phyloP scores from a whole-genome alignment of 2,888 invertebrate species.

The Alentia gelatinosa region DNA sequence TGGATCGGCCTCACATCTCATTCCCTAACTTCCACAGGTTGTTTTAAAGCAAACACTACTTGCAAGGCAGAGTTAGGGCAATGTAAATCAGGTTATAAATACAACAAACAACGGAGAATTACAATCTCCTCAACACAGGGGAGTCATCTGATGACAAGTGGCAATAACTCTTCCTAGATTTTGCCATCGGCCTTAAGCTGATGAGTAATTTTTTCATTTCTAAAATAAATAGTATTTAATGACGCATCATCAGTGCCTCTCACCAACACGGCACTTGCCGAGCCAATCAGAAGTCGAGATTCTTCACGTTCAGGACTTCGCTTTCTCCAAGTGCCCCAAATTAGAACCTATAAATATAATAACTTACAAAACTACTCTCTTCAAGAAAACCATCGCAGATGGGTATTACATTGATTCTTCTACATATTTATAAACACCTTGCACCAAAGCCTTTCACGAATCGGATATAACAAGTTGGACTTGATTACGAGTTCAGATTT shows the following conservation, averaged over 20 bases:
- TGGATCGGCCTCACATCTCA: no score
- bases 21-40: neutral
- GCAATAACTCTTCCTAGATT: neutral
- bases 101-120: neutral
- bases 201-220: neutral
- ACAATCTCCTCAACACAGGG: neutral
- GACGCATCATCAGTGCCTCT: neutral
- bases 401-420: neutral
- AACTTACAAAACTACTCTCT: conserved; percentile 16
- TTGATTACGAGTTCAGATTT: neutral
- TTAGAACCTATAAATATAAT: conserved; percentile 22
- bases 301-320: neutral
- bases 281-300: neutral
- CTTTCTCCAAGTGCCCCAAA: neutral
- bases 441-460: neutral
- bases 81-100: neutral
- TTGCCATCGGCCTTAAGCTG: neutral
- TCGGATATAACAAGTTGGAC: neutral
- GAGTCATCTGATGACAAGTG: neutral
- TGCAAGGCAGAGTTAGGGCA: neutral
- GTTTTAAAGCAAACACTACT: neutral
- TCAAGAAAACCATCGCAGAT: conserved; percentile 3
- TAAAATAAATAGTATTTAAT: conserved; percentile 21
- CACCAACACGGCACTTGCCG: neutral
- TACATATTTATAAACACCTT: neutral